A percentile compares a stretch with the other conserved stretches of the same genome.
These are phyloP conservation scores for Drosophila affinis DNA, from an alignment of 2,888 invertebrate species.

Conservation along the genomic window DNA sequence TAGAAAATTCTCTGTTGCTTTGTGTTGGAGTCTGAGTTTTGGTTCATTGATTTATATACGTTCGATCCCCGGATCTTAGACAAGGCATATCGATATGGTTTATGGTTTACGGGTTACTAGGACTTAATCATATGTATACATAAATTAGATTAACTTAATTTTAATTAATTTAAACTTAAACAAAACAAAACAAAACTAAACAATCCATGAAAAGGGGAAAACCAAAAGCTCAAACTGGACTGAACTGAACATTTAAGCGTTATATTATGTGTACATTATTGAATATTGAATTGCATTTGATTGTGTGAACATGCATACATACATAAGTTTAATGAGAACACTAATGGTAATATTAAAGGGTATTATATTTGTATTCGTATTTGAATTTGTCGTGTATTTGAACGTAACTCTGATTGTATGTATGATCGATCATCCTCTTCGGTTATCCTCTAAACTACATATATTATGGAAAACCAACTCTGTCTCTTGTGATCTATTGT, in stretches of 20 bases:
- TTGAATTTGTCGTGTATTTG: constrained; percentile 56
- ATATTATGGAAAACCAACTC: constrained; percentile 58
- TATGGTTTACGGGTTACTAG: constrained; percentile 42
- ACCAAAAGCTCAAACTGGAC: constrained; percentile 82
- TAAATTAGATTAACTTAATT: constrained; percentile 69
- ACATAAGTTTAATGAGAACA: constrained; percentile 24
- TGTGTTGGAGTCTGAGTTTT: constrained; percentile 26
- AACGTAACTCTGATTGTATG: constrained; percentile 69
- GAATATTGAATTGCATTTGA: constrained; percentile 66
- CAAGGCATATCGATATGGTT: constrained; percentile 54
- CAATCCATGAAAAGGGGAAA: constrained; percentile 62
- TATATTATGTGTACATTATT: constrained; percentile 62
- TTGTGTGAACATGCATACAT: constrained; percentile 30
- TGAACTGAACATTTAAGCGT: constrained; percentile 80
- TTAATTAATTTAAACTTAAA: constrained; percentile 58
- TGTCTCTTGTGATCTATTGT: constrained; percentile 79
- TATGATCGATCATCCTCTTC: constrained; percentile 37
- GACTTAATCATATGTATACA: constrained; percentile 48
- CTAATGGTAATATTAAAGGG: constrained; percentile 29
- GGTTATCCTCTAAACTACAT: constrained; percentile 35
- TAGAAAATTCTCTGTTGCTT: constrained; percentile 27
- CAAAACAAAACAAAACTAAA: constrained; percentile 16
- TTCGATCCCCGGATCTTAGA: constrained; percentile 32
- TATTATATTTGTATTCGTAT: constrained; percentile 34
- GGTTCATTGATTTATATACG: constrained; percentile 22